Evolutionary conservation across 92 coral and sea anemone genomes (phyloP).

Genomic region (Paragorgia papillata): DNA sequence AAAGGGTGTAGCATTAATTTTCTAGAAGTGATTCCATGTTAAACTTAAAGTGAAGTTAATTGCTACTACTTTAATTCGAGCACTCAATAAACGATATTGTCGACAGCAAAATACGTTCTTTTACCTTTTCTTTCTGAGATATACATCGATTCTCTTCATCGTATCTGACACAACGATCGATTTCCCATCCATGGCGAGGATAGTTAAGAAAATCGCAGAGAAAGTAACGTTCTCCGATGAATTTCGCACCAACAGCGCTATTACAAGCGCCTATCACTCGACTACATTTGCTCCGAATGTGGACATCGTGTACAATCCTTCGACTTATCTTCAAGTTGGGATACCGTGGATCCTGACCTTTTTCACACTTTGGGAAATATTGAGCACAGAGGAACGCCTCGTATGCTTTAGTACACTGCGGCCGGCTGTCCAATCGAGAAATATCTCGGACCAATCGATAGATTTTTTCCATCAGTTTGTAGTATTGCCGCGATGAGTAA

Average conservation of each 20-base stretch:
- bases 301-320: slow-evolving; percentile 11
- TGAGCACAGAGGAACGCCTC: slow-evolving; percentile 30
- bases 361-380: slow-evolving; percentile 21
- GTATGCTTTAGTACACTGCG: slow-evolving; percentile 24
- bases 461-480: slow-evolving; percentile 43
- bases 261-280: slow-evolving; percentile 25
- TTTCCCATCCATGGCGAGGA: slow-evolving; percentile 40
- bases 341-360: slow-evolving; percentile 40
- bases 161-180: slow-evolving; percentile 37
- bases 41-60: too few relatives aligned
- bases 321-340: slow-evolving; percentile 26
- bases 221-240: slow-evolving; percentile 13
- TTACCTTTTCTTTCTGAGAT: slow-evolving; percentile 12
- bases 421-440: slow-evolving; percentile 30
- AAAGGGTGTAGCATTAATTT: too few relatives aligned
- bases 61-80: too few relatives aligned
- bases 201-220: slow-evolving; percentile 33
- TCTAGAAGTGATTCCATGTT: too few relatives aligned
- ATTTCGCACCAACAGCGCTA: slow-evolving; percentile 14
- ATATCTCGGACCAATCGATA: slow-evolving; percentile 29
- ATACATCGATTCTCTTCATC: slow-evolving; percentile 38
- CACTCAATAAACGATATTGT: too few relatives aligned
- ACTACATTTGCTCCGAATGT: not conserved
- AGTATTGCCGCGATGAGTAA: slow-evolving; percentile 30
- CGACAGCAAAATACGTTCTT: too few relatives aligned